Base-by-base conservation (phyloP, 2,888 invertebrate species). In the Stegophylla sp. region DNA sequence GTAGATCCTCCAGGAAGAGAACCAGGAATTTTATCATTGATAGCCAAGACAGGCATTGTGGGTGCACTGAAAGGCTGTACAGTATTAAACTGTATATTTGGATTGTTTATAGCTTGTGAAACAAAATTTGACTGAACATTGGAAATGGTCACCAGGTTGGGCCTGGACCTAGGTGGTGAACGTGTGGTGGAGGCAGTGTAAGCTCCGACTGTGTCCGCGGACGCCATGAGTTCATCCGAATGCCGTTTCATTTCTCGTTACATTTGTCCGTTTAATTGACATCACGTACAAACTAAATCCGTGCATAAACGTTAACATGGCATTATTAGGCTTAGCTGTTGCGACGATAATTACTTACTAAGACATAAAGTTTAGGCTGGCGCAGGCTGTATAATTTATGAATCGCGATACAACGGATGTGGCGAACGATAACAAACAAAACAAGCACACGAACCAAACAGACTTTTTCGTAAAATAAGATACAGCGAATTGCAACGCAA, bases 171-270 rank as follows among this genome's bases (percentile, higher is more conserved):
- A 76, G 82, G 83, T 67, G 83, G 81, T 82, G 84, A 83, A 53
- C 83, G 82, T 48, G 76, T 83, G 17, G 83, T 82, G 79, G 83
- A 66, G 74, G 82, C 83, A 82, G 83, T 26, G 79, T 83, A 82
- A 82, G 84, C 84, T 82, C 84, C 84, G 82, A 83, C 85, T 84
- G 83, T 86, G 85, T 84, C 86, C 86, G 84, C 86, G 86, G 85
- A 86, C 86, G 87, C 88, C 86, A 86, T 85, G 83, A 84, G 84
- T 85, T 88, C 88, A 86, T 89, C 88, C 86, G 87, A 86, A 85
- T 88, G 87, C 86, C 90, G 90, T 90, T 90, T 90, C 90, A 90
- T 90, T 88, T 89, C 90, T 89, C 89, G 88, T 90, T 87, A 90
- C 90, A 90, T 90, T 87, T 88, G 88, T 69, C 79, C 79, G 71